Evolutionary conservation across 1,140 invertebrate genomes (phyloP), one percentile per base, ranked within the genome.

Genomic region (Oscheius sp.): DNA sequence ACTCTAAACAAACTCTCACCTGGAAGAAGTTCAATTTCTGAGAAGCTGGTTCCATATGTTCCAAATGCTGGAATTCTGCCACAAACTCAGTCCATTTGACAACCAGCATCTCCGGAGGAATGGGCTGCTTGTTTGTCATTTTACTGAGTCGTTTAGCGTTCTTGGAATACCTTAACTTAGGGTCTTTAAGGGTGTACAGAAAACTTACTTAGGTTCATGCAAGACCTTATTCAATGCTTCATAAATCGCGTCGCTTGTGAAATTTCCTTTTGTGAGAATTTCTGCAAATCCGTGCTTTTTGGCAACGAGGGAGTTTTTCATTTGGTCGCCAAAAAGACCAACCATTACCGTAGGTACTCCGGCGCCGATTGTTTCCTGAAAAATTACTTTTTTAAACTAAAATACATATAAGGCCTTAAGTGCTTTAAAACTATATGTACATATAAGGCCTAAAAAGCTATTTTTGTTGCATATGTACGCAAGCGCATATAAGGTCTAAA

Each of bases 291-390:
- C 74, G 45, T 72, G 68, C 35, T 75, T 75, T 29, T 62, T 55
- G 18, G 77, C 73, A 7, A 70, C 23, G 26, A 69, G 18, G 10
- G 73, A 35, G 62, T 80, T 80, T 35, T 70, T 66, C 0, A 59
- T 59, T 32, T 80, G 79, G 26, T 80, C 79, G 29, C 63, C 74
- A 59, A 77, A 79, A 20, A 80, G 74, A 15, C 76, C 75, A 55
- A 80, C 72, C 1, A 69, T 79, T 2, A 80, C 38, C 63, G 78
- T 61, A 18, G 79, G 79, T 13, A 77, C 70, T 7, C 74, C 76
- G 46, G 79, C 59, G 58, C 68, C 70, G 26, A 79, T 52, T 3
- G 77, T 74, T 61, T 80, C 79, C 35, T 73, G 62, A 26, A 75
- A 46, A n/a, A n/a, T n/a, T n/a, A n/a, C n/a, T n/a, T n/a, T n/a